Evolutionary conservation across 2,113 vertebrate species (phyloP), one percentile per base, ranked within the genome.

Genomic region (Anseranas semipalmata): DNA sequence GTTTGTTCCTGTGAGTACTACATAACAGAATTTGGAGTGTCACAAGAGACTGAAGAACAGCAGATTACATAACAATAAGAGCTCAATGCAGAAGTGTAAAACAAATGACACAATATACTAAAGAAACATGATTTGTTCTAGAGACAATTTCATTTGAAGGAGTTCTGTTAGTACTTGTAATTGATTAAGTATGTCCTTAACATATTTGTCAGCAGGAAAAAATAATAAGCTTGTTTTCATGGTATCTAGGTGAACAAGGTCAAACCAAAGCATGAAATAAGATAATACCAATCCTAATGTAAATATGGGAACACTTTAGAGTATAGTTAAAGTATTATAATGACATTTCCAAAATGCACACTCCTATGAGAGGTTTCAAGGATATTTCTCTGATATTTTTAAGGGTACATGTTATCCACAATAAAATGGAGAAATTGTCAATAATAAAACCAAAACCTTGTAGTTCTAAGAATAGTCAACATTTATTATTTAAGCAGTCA

Each of bases 211-310:
- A 94, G 74, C 41, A 53, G 43, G 32, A 27, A 94, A 78, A 97
- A 97, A 79, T 45, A 91, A 72, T 53, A 62, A 94, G 25, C 37
- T 96, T 95, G 46, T 71, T 97, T 96, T 94, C 77, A 12, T 56
- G 85, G 89, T 95, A 92, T 94, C 89, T 95, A 96, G 92, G 76
- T 95, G 72, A 96, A 80, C 94, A 97, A 97, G 86, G 81, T 84
- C 67, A 96, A 76, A 84, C 55, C 55, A 88, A 95, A 91, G 85
- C 76, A 91, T 89, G 39, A 58, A 85, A 85, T 65, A 83, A 96
- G 74, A 93, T 82, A 77, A 91, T n/a, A 89, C 22, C 72, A 84
- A 92, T 85, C 59, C 18, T 30, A 89, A 87, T 73, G 74, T 88
- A 96, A 96, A 94, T 86, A 94, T 53, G 56, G 84, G 86, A 79